Evolutionary conservation across 2,888 invertebrate species (phyloP).

Genomic region (Schizotus pectinicornis): DNA sequence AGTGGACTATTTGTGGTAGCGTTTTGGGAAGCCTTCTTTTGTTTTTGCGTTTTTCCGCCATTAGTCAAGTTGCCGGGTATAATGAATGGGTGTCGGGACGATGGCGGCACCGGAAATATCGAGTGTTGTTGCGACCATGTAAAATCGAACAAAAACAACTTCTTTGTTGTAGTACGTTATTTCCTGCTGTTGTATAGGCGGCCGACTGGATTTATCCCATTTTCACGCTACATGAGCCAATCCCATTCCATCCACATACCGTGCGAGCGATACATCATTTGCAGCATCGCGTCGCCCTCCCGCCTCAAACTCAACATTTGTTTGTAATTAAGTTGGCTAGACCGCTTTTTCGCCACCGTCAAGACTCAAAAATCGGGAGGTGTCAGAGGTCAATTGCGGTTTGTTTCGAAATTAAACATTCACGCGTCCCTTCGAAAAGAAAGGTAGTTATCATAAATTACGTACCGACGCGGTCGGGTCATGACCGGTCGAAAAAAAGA

Average conservation of each 20-base stretch:
- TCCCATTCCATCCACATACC: conserved; percentile 8
- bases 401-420: too few relatives aligned
- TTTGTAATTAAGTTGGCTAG: conserved; percentile 7
- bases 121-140: too few relatives aligned
- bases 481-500: conserved; percentile 14
- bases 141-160: too few relatives aligned
- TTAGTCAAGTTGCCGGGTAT: too few relatives aligned
- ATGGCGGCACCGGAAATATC: too few relatives aligned
- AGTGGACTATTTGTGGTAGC: too few relatives aligned
- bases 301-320: conserved; percentile 7
- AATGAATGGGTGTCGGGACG: too few relatives aligned
- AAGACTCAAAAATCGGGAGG: too few relatives aligned
- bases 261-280: conserved; percentile 7
- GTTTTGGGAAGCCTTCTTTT: too few relatives aligned
- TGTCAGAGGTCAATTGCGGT: too few relatives aligned
- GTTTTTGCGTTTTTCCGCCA: too few relatives aligned
- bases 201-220: conserved; percentile 19
- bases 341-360: not conserved
- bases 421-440: conserved; percentile 4
- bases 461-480: conserved; percentile 15
- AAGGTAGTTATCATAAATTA: conserved; percentile 20
- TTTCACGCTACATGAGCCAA: conserved; percentile 25
- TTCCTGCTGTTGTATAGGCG: not conserved
- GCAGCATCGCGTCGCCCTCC: not conserved
- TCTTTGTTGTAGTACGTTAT: conserved; percentile 3